These are phyloP conservation scores for Acronicta psi DNA, from an alignment of 2,888 invertebrate species.

Conservation along the genomic window DNA sequence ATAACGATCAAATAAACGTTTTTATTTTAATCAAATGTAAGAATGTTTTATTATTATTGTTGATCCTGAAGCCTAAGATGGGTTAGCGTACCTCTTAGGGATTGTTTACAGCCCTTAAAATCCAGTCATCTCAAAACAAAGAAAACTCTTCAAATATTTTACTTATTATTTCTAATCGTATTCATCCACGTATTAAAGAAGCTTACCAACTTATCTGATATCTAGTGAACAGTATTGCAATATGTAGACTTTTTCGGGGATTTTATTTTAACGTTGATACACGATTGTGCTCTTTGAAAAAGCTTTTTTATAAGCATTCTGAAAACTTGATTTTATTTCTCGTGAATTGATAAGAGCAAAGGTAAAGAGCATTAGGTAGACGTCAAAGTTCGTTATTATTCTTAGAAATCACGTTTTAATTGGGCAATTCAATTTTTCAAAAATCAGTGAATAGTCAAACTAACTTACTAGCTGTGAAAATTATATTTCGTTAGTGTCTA, in stretches of 20 bases:
- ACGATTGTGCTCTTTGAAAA: background rate
- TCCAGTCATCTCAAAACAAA: slow-evolving; percentile 1
- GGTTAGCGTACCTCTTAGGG: background rate
- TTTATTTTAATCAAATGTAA: slow-evolving; percentile 1
- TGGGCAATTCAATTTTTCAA: too few relatives aligned
- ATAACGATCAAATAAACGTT: background rate
- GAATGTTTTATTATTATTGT: slow-evolving; percentile 1
- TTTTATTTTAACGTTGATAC: background rate
- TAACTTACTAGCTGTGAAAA: too few relatives aligned
- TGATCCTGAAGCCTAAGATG: background rate
- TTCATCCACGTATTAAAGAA: slow-evolving; percentile 2
- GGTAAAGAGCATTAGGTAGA: too few relatives aligned
- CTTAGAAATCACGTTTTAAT: too few relatives aligned
- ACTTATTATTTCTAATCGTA: background rate
- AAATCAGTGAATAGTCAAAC: too few relatives aligned
- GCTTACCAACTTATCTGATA: background rate
- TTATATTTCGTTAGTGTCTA: too few relatives aligned
- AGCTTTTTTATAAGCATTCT: too few relatives aligned
- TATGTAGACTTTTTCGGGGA: background rate
- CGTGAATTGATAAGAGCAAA: too few relatives aligned
- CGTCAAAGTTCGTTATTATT: too few relatives aligned
- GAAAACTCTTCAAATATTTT: background rate
- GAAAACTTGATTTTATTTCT: too few relatives aligned
- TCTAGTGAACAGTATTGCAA: background rate
- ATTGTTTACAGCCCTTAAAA: slow-evolving; percentile 4